phyloP scores from a whole-genome alignment of 1,140 invertebrate species.

The Drosophila pandora region DNA sequence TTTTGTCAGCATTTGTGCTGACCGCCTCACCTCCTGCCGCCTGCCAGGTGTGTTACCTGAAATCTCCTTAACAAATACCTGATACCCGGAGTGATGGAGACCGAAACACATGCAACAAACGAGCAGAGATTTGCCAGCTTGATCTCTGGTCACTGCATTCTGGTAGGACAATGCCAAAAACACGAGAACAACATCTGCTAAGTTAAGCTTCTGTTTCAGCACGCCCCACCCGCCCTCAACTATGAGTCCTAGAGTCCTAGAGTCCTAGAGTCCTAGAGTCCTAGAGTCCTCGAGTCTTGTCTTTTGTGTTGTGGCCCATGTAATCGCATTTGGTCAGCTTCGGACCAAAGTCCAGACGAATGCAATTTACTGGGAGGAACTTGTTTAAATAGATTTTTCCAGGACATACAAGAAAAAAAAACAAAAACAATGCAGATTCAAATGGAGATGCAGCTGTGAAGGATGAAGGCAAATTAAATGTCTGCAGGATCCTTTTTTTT shows the following conservation, averaged over 20 bases:
- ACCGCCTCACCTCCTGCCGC: slow-evolving; percentile 27
- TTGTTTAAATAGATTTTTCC: slow-evolving; percentile 61
- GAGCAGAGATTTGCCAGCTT: slow-evolving; percentile 40
- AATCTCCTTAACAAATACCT: slow-evolving; percentile 43
- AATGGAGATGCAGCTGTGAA: slow-evolving; percentile 38
- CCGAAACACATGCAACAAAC: slow-evolving; percentile 32
- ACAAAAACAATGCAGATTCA: slow-evolving; percentile 54
- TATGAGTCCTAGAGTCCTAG: not conserved
- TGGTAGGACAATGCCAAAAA: slow-evolving; percentile 44
- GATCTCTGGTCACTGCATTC: slow-evolving; percentile 42
- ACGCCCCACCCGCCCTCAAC: not conserved
- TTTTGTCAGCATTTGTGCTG: slow-evolving; percentile 34
- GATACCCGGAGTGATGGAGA: slow-evolving; percentile 26
- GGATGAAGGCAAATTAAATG: slow-evolving; percentile 31
- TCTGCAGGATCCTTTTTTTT: slow-evolving; percentile 24
- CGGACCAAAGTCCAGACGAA: slow-evolving; percentile 46
- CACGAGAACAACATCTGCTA: slow-evolving; percentile 32
- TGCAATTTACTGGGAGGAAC: slow-evolving; percentile 67
- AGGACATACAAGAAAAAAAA: slow-evolving; percentile 8
- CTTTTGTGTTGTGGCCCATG: slow-evolving; percentile 53
- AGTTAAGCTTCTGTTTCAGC: slow-evolving; percentile 6
- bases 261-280: slow-evolving; percentile 7
- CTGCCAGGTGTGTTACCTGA: slow-evolving; percentile 28
- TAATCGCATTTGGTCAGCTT: slow-evolving; percentile 68
- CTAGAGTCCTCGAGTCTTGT: slow-evolving; percentile 10